phyloP scores from a whole-genome alignment of 2,797 vertebrate species.

The Notolabrus celidotus region DNA sequence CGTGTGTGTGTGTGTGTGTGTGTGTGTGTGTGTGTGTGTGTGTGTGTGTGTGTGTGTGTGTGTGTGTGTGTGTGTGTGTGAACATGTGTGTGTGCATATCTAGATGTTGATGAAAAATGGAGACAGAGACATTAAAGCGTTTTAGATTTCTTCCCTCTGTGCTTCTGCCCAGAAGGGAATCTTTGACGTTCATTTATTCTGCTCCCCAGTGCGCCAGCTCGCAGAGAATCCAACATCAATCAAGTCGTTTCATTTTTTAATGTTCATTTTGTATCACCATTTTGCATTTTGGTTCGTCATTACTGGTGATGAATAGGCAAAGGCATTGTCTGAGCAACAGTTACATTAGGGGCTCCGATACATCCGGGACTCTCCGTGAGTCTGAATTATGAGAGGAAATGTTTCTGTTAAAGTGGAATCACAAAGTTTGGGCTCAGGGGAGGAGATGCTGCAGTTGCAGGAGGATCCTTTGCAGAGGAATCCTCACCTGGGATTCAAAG shows the following conservation, averaged over 20 bases:
- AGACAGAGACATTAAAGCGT: slow-evolving; percentile 68
- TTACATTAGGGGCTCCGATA: slow-evolving; percentile 48
- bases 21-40: slow-evolving; percentile 4
- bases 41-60: slow-evolving; percentile 3
- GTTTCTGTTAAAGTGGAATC: slow-evolving; percentile 43
- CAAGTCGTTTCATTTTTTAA: slow-evolving; percentile 62
- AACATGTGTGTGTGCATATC: slow-evolving; percentile 16
- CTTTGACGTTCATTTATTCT: slow-evolving; percentile 67
- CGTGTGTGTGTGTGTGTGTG: not conserved
- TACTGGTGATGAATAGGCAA: slow-evolving; percentile 70
- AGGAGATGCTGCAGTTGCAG: slow-evolving; percentile 32
- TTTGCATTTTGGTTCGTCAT: slow-evolving; percentile 67
- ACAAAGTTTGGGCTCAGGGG: slow-evolving; percentile 56
- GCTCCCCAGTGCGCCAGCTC: slow-evolving; percentile 58
- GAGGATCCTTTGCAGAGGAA: slow-evolving; percentile 25
- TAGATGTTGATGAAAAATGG: slow-evolving; percentile 63
- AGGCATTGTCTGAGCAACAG: slow-evolving; percentile 60
- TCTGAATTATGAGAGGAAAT: slow-evolving; percentile 53
- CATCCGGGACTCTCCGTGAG: slow-evolving; percentile 38
- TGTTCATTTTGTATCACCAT: slow-evolving; percentile 70
- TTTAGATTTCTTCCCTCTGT: slow-evolving; percentile 67
- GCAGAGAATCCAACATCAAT: slow-evolving; percentile 67
- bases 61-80: not conserved
- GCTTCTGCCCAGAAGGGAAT: slow-evolving; percentile 71
- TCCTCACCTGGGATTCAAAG: slow-evolving; percentile 48